Conservation (phyloP, 2,797 vertebrate species). For the Gadopsis bispinosus region DNA sequence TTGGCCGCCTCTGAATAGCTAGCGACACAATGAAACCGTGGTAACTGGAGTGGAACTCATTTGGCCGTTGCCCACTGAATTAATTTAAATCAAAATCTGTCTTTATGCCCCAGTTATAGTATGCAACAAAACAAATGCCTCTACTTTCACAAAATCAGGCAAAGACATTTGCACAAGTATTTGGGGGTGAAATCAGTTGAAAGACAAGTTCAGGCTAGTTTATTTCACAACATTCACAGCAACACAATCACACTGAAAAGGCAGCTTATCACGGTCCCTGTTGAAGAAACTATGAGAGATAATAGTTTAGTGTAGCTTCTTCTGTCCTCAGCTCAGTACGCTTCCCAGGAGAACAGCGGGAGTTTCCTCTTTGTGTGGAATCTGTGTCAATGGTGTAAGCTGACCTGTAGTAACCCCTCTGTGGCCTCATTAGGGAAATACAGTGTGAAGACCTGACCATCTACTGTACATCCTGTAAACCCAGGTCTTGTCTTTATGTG, state of each 20-base stretch:
- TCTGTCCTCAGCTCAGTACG: slow-evolving; percentile 11
- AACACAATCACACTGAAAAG: not conserved
- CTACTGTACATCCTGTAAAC: not conserved
- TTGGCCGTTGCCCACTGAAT: slow-evolving; percentile 60
- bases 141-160: slow-evolving; percentile 10
- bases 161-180: slow-evolving; percentile 44
- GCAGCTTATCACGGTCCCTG: not conserved
- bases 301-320: slow-evolving; percentile 24
- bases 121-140: slow-evolving; percentile 8
- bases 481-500: too few relatives aligned
- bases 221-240: slow-evolving; percentile 26
- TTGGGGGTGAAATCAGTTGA: slow-evolving; percentile 18
- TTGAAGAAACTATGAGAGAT: slow-evolving; percentile 17
- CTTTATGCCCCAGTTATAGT: slow-evolving; percentile 47
- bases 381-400: slow-evolving; percentile 65
- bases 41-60: slow-evolving; percentile 81
- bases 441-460: slow-evolving; percentile 22
- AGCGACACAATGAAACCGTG: slow-evolving; percentile 65
- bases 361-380: slow-evolving; percentile 60
- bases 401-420: slow-evolving; percentile 65
- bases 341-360: slow-evolving; percentile 31
- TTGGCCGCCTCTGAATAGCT: slow-evolving; percentile 68
- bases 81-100: slow-evolving; percentile 59
- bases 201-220: slow-evolving; percentile 8
- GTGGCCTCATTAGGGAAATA: slow-evolving; percentile 40